Percentiles rank a stretch among this genome's conserved stretches.
phyloP scores from a whole-genome alignment of 2,113 vertebrate species.

The Coptodon rendalli region DNA sequence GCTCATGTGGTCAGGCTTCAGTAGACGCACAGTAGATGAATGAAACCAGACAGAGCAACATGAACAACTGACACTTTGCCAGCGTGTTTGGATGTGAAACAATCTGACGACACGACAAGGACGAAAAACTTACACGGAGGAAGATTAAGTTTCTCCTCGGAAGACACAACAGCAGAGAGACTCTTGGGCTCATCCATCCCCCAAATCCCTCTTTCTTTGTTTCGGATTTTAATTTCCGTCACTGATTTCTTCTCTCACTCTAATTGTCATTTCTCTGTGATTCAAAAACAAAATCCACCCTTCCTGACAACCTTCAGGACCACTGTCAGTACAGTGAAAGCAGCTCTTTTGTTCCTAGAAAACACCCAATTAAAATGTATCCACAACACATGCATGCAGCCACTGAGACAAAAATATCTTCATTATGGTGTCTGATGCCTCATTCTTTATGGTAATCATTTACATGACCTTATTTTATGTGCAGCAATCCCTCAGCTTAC shows the following conservation, averaged over 20 bases:
- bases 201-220: conserved; percentile 15
- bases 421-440: conserved; percentile 5
- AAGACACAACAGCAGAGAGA: conserved; percentile 29
- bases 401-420: conserved; percentile 2
- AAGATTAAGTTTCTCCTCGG: conserved; percentile 45
- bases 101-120: background rate
- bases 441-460: conserved; percentile 33
- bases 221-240: conserved; percentile 9
- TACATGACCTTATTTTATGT: conserved; percentile 41
- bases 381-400: conserved; percentile 5
- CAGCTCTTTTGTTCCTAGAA: conserved; percentile 43
- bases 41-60: conserved; percentile 31
- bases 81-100: conserved; percentile 5
- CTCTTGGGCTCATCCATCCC: conserved; percentile 41
- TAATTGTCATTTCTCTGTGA: background rate
- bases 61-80: conserved; percentile 5
- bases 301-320: conserved; percentile 18
- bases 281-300: background rate
- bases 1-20: conserved; percentile 77
- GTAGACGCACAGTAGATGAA: conserved; percentile 52
- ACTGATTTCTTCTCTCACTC: background rate
- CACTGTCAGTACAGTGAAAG: background rate
- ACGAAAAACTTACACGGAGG: conserved; percentile 7
- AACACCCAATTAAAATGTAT: conserved; percentile 14
- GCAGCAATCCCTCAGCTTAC: background rate